These are phyloP conservation scores for Coelopa frigida DNA, from an alignment of 1,140 invertebrate genomes.

Conservation along the genomic window DNA sequence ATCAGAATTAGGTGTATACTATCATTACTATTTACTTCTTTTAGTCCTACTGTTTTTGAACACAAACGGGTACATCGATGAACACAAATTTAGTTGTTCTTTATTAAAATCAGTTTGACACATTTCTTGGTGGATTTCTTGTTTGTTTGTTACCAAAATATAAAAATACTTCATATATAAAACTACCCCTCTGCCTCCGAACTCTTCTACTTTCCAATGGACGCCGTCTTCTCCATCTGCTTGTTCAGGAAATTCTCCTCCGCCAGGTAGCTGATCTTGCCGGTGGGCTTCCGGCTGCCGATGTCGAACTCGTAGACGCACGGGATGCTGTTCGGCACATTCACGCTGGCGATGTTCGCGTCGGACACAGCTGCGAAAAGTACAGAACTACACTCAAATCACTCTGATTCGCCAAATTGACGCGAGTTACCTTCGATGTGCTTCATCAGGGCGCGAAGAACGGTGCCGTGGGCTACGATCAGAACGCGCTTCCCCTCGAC, in stretches of 20 bases:
- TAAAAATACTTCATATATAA: neutral
- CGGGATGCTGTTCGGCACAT: constrained; percentile 68
- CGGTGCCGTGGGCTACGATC: constrained; percentile 66
- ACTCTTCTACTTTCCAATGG: constrained; percentile 30
- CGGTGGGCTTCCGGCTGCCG: constrained; percentile 50
- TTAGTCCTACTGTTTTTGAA: no score
- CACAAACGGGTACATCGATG: no score
- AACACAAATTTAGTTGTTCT: no score
- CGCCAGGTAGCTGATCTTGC: constrained; percentile 55
- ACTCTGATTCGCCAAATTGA: neutral
- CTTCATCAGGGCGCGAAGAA: constrained; percentile 61
- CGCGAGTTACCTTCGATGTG: constrained; percentile 52
- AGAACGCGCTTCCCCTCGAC: constrained; percentile 54
- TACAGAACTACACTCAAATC: neutral
- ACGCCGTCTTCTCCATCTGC: constrained; percentile 49
- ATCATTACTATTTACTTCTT: no score
- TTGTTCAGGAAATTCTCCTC: constrained; percentile 58
- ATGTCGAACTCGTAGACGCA: constrained; percentile 61
- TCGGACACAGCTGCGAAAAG: constrained; percentile 50
- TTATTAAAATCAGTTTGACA: no score
- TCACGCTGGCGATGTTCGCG: constrained; percentile 57
- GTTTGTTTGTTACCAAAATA: neutral
- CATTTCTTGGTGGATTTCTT: no score
- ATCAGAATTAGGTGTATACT: no score
- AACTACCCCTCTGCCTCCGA: neutral